phyloP scores from a whole-genome alignment of 1,140 invertebrate species.

The Sitobion miscanthi region DNA sequence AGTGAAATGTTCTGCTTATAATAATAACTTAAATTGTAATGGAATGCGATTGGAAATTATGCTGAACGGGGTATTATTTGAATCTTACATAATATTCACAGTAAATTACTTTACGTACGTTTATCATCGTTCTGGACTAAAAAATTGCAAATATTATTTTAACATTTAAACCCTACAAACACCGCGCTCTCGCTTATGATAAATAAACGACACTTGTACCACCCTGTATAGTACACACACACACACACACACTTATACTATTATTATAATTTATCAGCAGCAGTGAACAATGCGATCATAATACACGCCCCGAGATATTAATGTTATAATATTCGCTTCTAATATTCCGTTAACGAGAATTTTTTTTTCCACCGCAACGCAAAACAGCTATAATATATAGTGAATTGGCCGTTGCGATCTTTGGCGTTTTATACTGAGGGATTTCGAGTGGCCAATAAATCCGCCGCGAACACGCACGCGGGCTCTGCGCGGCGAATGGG shows the following conservation, averaged over 20 bases:
- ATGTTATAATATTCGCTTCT: neutral
- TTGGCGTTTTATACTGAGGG: neutral
- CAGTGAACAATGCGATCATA: neutral
- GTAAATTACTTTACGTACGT: neutral
- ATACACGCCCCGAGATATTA: neutral
- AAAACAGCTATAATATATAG: neutral
- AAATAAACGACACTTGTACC: neutral
- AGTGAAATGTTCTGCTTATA: neutral
- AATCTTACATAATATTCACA: neutral
- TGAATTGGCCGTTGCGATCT: neutral
- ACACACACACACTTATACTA: neutral
- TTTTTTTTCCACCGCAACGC: neutral
- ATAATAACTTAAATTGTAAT: neutral
- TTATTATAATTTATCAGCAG: slow-evolving; percentile 15
- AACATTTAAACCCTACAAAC: neutral
- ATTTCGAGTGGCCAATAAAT: slow-evolving; percentile 26
- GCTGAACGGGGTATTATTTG: no score
- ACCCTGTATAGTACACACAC: neutral
- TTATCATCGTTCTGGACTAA: neutral
- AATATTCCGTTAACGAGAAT: slow-evolving; percentile 14
- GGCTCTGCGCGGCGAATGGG: neutral
- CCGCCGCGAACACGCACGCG: neutral
- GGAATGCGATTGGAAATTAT: no score
- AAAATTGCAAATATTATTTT: no score
- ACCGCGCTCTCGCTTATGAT: neutral